phyloP scores from a whole-genome alignment of 2,888 invertebrate species.

The Drosophila rubida region DNA sequence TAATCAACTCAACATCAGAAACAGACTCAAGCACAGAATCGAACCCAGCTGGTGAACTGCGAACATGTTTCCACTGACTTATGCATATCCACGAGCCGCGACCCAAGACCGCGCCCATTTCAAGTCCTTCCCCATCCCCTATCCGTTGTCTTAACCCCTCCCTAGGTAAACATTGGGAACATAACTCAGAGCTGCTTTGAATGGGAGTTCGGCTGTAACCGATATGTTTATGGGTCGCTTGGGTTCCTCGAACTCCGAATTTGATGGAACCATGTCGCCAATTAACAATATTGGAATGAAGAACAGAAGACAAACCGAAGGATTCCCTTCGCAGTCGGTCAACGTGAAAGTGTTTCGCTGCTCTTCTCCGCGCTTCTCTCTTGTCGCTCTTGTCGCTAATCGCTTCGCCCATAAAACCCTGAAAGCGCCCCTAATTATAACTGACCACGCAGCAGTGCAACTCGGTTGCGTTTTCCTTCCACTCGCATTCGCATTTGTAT shows the following conservation, averaged over 20 bases:
- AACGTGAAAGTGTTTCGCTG: slow-evolving; percentile 51
- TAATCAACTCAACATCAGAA: slow-evolving; percentile 56
- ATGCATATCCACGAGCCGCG: slow-evolving; percentile 13
- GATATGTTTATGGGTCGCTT: slow-evolving; percentile 56
- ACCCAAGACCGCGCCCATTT: slow-evolving; percentile 41
- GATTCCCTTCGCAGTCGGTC: slow-evolving; percentile 41
- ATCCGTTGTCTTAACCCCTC: neutral
- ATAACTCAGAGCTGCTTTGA: slow-evolving; percentile 48
- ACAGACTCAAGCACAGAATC: neutral
- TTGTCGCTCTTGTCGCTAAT: slow-evolving; percentile 56
- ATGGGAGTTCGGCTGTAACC: slow-evolving; percentile 50
- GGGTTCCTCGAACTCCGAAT: slow-evolving; percentile 26
- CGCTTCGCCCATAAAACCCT: slow-evolving; percentile 67
- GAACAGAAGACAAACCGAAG: neutral
- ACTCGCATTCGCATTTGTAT: slow-evolving; percentile 33
- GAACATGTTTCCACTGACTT: slow-evolving; percentile 33
- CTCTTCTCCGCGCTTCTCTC: neutral
- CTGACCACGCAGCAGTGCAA: slow-evolving; percentile 79
- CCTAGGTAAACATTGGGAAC: slow-evolving; percentile 39
- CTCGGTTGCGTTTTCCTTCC: slow-evolving; percentile 62
- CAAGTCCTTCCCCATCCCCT: slow-evolving; percentile 7
- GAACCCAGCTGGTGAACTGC: neutral
- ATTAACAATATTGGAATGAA: slow-evolving; percentile 73
- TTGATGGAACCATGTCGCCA: slow-evolving; percentile 55
- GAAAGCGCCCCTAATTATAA: slow-evolving; percentile 72